Evolutionary conservation across 2,888 invertebrate species (phyloP).

Genomic region (Protophormia terraenovae): DNA sequence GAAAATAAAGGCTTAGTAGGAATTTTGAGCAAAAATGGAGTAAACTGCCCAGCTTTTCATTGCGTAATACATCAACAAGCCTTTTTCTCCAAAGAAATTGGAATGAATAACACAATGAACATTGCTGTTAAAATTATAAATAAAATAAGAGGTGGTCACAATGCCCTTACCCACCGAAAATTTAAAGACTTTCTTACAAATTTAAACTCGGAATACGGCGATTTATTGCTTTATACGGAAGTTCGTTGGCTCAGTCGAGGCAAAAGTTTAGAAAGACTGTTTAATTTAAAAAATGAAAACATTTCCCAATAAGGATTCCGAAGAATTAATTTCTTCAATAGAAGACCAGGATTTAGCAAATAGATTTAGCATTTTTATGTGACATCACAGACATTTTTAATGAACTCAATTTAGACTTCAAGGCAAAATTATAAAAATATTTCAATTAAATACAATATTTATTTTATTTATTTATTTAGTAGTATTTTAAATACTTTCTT

Average conservation of each 20-base stretch:
- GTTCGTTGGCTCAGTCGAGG: not conserved
- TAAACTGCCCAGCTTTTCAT: not conserved
- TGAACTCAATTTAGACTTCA: not conserved
- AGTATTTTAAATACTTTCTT: no score
- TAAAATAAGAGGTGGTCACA: constrained; percentile 24
- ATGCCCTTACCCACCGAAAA: not conserved
- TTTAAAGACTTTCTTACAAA: constrained; percentile 30
- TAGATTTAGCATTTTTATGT: no score
- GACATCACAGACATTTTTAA: not conserved
- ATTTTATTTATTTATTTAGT: no score
- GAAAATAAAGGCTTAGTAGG: constrained; percentile 11
- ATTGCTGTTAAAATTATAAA: constrained; percentile 33
- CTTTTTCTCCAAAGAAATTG: constrained; percentile 12
- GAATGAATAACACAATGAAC: constrained; percentile 14
- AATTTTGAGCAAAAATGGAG: no score
- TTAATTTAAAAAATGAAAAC: not conserved
- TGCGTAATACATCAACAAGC: constrained; percentile 4
- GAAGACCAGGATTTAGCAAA: no score
- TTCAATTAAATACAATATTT: no score
- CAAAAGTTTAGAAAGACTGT: constrained; percentile 20
- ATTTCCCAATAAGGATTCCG: no score
- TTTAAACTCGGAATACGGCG: constrained; percentile 14
- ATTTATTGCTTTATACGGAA: constrained; percentile 5
- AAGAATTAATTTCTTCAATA: no score
- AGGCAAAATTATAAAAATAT: no score